phyloP scores from a whole-genome alignment of 1,140 invertebrate species.

The Idris sp. region DNA sequence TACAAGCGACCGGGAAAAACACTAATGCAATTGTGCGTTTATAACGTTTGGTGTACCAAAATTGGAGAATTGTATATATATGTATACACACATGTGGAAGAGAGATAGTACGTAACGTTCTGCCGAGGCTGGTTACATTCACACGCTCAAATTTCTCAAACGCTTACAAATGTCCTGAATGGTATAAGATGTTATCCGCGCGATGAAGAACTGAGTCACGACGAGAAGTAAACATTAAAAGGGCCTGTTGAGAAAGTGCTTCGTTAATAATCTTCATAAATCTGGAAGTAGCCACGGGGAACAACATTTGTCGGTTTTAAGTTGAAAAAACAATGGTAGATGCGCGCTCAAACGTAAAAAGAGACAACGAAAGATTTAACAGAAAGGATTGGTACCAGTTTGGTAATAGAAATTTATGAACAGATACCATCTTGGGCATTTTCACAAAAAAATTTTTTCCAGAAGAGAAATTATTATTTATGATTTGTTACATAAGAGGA shows the following conservation, averaged over 20 bases:
- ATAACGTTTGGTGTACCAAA: slow-evolving; percentile 46
- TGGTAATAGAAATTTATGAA: too few species aligned
- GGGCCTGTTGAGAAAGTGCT: slow-evolving; percentile 38
- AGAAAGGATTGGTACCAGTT: too few species aligned
- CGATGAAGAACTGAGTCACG: slow-evolving; percentile 48
- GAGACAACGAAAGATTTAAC: too few species aligned
- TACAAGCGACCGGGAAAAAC: slow-evolving; percentile 53
- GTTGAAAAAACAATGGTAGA: too few species aligned
- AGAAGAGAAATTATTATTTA: too few species aligned
- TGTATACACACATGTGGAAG: slow-evolving; percentile 10
- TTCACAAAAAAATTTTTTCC: too few species aligned
- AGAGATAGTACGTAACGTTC: slow-evolving; percentile 34
- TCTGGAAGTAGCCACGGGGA: slow-evolving; percentile 24
- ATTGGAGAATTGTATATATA: slow-evolving; percentile 34
- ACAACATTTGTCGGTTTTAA: neutral
- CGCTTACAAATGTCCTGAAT: slow-evolving; percentile 42
- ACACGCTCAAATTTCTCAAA: slow-evolving; percentile 57
- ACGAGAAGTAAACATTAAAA: slow-evolving; percentile 41
- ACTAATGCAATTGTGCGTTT: slow-evolving; percentile 49
- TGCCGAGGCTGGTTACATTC: slow-evolving; percentile 28
- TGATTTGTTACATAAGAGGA: too few species aligned
- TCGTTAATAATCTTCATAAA: slow-evolving; percentile 53
- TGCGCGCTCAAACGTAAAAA: too few species aligned
- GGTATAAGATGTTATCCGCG: slow-evolving; percentile 39
- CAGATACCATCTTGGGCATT: too few species aligned